Evolutionary conservation across 64 coral and sea anemone species (phyloP).

Genomic region (Montipora foliosa): DNA sequence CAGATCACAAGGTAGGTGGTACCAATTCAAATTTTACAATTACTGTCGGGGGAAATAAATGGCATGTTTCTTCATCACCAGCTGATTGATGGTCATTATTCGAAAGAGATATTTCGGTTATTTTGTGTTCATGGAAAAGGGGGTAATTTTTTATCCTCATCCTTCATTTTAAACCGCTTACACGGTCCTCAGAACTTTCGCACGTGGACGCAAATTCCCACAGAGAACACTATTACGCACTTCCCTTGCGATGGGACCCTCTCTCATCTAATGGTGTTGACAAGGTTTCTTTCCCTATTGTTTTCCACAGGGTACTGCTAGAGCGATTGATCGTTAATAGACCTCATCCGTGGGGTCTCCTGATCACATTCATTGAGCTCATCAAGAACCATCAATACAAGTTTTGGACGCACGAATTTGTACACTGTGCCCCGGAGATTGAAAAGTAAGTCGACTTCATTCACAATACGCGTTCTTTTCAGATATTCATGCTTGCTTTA

Average conservation of each 20-base stretch:
- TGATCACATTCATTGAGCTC: slow-evolving; percentile 98
- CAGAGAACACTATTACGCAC: no score
- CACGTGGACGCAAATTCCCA: no score
- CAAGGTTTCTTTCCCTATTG: background rate
- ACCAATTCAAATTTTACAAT: background rate
- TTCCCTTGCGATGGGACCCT: background rate
- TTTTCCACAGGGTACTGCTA: slow-evolving; percentile 76
- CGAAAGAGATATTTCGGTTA: no score
- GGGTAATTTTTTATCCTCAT: no score
- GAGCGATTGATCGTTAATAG: slow-evolving; percentile 97
- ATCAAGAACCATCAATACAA: slow-evolving; percentile 99
- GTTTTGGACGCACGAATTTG: slow-evolving; percentile 99
- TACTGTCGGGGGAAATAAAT: background rate
- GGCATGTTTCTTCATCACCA: background rate
- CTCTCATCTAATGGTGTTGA: background rate
- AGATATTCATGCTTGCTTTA: background rate
- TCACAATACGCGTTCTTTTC: background rate
- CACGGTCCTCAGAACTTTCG: no score
- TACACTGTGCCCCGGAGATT: slow-evolving; percentile 98
- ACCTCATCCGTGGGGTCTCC: slow-evolving; percentile 98
- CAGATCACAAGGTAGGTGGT: slow-evolving; percentile 87
- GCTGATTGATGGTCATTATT: no score
- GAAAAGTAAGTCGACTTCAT: slow-evolving; percentile 86
- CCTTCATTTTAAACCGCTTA: background rate
- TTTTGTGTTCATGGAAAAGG: no score